phyloP scores from a whole-genome alignment of 2,888 invertebrate species.

The Sepioteuthis lessoniana region DNA sequence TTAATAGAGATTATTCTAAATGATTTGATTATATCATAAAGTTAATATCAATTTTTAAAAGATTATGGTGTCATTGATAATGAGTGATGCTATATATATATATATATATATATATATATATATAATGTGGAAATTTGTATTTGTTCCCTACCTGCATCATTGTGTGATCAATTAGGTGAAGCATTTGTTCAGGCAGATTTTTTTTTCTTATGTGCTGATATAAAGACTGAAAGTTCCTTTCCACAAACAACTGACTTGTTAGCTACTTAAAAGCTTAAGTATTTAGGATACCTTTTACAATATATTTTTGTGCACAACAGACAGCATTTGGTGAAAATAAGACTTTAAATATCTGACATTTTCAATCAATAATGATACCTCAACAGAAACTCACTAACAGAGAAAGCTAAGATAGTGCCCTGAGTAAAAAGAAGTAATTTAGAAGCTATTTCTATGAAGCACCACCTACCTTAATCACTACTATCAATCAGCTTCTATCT shows the following conservation, averaged over 20 bases:
- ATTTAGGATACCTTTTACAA: not conserved
- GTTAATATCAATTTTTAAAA: no score
- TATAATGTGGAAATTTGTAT: no score
- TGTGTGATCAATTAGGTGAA: not conserved
- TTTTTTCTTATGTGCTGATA: slow-evolving; percentile 6
- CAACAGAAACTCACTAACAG: not conserved
- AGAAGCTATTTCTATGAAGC: not conserved
- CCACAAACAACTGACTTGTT: not conserved
- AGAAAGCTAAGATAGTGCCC: not conserved
- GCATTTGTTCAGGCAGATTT: not conserved
- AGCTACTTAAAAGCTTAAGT: slow-evolving; percentile 16
- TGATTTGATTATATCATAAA: no score
- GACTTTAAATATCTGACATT: not conserved
- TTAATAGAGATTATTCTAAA: no score
- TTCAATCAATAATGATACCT: not conserved
- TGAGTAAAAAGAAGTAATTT: not conserved
- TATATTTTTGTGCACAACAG: not conserved
- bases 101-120: no score
- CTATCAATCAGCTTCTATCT: slow-evolving; percentile 33
- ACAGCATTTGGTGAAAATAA: not conserved
- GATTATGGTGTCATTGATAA: no score
- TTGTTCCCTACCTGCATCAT: no score
- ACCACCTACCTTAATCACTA: not conserved
- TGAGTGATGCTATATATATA: no score
- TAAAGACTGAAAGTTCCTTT: not conserved